phyloP scores from a whole-genome alignment of 2,797 vertebrate species.

The Margarornis squamiger region DNA sequence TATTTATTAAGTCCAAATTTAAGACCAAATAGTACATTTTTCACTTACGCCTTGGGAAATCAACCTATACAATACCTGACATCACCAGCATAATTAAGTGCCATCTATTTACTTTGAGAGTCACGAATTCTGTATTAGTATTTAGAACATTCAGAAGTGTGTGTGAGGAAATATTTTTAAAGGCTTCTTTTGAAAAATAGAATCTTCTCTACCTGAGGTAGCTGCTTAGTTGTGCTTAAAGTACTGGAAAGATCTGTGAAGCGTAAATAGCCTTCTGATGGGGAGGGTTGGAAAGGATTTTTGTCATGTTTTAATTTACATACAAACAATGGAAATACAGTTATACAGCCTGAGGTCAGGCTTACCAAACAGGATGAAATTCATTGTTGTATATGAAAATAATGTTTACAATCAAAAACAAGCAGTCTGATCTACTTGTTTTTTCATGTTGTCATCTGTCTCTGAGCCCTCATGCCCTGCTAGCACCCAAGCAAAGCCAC shows the following conservation, averaged over 20 bases:
- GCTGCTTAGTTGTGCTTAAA: constrained; percentile 74
- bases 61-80: constrained; percentile 87
- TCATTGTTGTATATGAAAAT: constrained; percentile 53
- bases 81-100: constrained; percentile 79
- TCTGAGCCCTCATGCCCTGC: constrained; percentile 56
- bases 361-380: constrained; percentile 62
- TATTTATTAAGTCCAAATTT: constrained; percentile 99
- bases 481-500: constrained; percentile 72
- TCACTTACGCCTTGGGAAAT: constrained; percentile 94
- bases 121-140: constrained; percentile 74
- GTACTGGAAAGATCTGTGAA: constrained; percentile 68
- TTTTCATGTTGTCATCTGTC: constrained; percentile 63
- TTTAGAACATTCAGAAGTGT: constrained; percentile 72
- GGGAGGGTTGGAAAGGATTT: neutral
- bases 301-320: constrained; percentile 54
- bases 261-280: constrained; percentile 37
- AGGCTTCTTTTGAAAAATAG: constrained; percentile 45
- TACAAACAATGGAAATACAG: constrained; percentile 55
- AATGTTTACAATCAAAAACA: constrained; percentile 66
- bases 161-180: constrained; percentile 8
- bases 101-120: constrained; percentile 78
- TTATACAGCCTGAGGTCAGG: constrained; percentile 34
- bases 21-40: constrained; percentile 90
- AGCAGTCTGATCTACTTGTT: constrained; percentile 51
- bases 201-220: constrained; percentile 60